Base-by-base conservation (phyloP, 1,140 invertebrate genomes). In the Tribolium madens region DNA sequence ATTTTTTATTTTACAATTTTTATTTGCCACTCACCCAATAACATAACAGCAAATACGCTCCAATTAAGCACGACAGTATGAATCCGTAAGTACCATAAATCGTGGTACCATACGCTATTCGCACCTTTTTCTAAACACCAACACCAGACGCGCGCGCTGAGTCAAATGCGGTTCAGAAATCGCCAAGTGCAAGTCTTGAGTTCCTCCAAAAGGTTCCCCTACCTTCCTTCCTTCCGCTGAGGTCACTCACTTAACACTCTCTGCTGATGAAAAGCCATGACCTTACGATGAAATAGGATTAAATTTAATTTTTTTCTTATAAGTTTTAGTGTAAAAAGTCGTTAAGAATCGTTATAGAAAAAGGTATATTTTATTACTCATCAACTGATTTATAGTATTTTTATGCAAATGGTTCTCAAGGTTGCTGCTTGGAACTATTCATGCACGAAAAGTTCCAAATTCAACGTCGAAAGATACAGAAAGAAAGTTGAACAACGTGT, bases 151-250 rank as follows among this genome's bases (percentile, higher is more conserved):
- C 78, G 75, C 81, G 80, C 82, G 80, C 73, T 73, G 76, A 73
- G 73, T 79, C 76, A 76, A 81, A 82, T 82, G 79, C 69, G 33
- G 42, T 18, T 68, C 70, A 47, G 71, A 71, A 68, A 70, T 64
- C 77, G 48, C 68, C 57, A 52, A 57, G 70, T 78, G 69, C 69
- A 72, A 78, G 69, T 53, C 50, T 75, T 46, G 33, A 21, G 57
- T 75, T 48, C 73, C 70, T 33, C 33, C 31, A 47, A 78, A 73
- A 77, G 46, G 75, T 75, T 76, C 72, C 82, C 78, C 82, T 78
- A 78, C 79, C 76, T 82, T 83, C 78, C 80, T 83, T 82, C 82
- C 80, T 81, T 82, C 82, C 81, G 79, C 77, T 80, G 80, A 82
- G 82, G 82, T 83, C 82, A 83, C 81, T 82, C 77, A 83, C 82